Conservation (phyloP, 2,888 invertebrate genomes). For the Sarcophaga subvicina region DNA sequence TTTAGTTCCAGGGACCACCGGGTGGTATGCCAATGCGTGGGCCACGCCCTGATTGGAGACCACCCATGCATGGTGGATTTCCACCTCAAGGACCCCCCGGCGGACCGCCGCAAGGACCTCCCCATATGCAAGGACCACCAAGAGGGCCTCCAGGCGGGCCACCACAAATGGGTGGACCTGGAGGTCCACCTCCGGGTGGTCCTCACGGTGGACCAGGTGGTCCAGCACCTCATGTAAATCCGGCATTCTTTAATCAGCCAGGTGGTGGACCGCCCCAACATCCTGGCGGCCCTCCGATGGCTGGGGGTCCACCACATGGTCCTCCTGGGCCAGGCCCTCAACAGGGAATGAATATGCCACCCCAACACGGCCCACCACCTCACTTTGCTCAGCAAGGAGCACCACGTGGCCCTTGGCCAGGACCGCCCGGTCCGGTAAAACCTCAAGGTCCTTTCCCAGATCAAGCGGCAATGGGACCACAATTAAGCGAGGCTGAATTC, state of each 20-base stretch:
- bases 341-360: constrained; percentile 80
- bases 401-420: constrained; percentile 87
- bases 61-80: constrained; percentile 88
- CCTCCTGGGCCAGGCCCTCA: constrained; percentile 82
- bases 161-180: constrained; percentile 82
- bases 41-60: constrained; percentile 89
- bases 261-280: constrained; percentile 81
- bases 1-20: constrained; percentile 81
- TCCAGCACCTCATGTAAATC: constrained; percentile 97
- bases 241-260: constrained; percentile 95
- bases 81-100: constrained; percentile 84
- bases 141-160: constrained; percentile 85
- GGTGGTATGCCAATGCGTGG: constrained; percentile 83
- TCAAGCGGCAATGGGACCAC: constrained; percentile 83
- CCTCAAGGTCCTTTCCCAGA: constrained; percentile 80
- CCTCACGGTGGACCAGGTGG: constrained; percentile 84
- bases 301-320: constrained; percentile 83
- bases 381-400: constrained; percentile 87
- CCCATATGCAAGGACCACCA: constrained; percentile 87
- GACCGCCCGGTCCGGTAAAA: constrained; percentile 81
- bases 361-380: constrained; percentile 86
- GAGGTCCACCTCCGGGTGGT: constrained; percentile 81
- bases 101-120: constrained; percentile 85
- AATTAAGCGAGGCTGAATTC: constrained; percentile 95
- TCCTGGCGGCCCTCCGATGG: constrained; percentile 83